A percentile compares a stretch with the other conserved stretches of the same genome.
These are phyloP conservation scores for Neoascia interrupta DNA, from an alignment of 2,888 invertebrate genomes.

Conservation along the genomic window DNA sequence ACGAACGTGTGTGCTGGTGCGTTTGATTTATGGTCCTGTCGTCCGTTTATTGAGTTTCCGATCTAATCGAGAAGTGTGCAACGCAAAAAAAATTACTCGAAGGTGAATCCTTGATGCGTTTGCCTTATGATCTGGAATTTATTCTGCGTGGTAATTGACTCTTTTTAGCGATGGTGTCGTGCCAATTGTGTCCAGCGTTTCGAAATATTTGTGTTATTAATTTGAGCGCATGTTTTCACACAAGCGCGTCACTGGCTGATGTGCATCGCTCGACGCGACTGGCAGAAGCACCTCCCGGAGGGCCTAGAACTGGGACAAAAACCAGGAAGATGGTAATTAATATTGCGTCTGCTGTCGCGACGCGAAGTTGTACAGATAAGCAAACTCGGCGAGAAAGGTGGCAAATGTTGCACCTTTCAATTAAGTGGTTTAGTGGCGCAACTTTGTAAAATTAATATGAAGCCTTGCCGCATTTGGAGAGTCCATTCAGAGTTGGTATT, in stretches of 20 bases:
- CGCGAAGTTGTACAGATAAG: slow-evolving; percentile 52
- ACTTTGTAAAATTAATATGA: too few relatives aligned
- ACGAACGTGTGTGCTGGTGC: background rate
- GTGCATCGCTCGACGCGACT: slow-evolving; percentile 14
- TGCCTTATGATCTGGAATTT: slow-evolving; percentile 61
- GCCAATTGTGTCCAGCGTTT: slow-evolving; percentile 41
- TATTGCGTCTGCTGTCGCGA: slow-evolving; percentile 52
- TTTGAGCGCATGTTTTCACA: slow-evolving; percentile 69
- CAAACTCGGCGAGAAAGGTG: slow-evolving; percentile 51
- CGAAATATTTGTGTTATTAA: slow-evolving; percentile 68
- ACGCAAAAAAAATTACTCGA: slow-evolving; percentile 11
- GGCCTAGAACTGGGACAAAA: slow-evolving; percentile 39
- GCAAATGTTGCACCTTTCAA: slow-evolving; percentile 59
- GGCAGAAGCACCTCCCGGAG: too few relatives aligned
- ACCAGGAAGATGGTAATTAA: slow-evolving; percentile 62
- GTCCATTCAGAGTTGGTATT: too few relatives aligned
- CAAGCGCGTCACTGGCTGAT: slow-evolving; percentile 63
- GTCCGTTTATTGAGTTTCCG: slow-evolving; percentile 54
- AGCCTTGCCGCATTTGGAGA: background rate
- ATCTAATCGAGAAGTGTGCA: slow-evolving; percentile 1
- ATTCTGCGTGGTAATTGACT: slow-evolving; percentile 65
- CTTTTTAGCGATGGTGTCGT: slow-evolving; percentile 27
- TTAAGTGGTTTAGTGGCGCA: slow-evolving; percentile 53
- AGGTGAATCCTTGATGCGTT: slow-evolving; percentile 53
- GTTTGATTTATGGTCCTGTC: slow-evolving; percentile 64